Evolutionary conservation across 2,797 vertebrate species (phyloP), one percentile per base, ranked within the genome.

Genomic region (Anabacerthia variegaticeps): DNA sequence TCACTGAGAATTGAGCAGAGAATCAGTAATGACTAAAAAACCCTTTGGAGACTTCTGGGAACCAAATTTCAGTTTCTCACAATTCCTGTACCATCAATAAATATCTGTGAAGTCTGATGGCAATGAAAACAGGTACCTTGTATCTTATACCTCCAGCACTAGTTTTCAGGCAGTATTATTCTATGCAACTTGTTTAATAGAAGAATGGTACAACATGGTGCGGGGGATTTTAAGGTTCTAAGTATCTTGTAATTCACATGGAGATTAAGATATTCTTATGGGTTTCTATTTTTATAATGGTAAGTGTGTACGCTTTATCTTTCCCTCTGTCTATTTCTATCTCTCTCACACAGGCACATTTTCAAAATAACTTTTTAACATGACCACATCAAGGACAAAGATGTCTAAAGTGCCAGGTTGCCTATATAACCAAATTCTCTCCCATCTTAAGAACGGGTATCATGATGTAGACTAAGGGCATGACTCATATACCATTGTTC

Each of bases 331-430:
- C 26, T 74, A 3, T 46, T 6, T 75, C 15, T 2, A 0, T 49
- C 10, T 82, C 36, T 59, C 48, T 48, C 28, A 69, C 32, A 69
- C 3, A 74, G 14, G 68, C 2, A 30, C 2, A 3, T 63, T 77
- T 83, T 71, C 32, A 34, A 66, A 92, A n/a, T 36, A 68, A 71
- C 8, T 21, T 80, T 85, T 65, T 27, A 72, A 62, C 30, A 34
- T 32, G 22, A 92, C 27, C 44, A 78, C 85, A 81, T 54, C 44
- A 79, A 88, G 49, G 62, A 68, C 15, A 88, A 92, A 88, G 54
- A 37, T 46, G n/a, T 48, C 28, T 22, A 7, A 89, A 91, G n/a
- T 67, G 9, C 56, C 49, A 61, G 3, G 18, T 30, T 89, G 44
- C 49, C 75, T 49, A 9, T 27, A 49, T 62, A 91, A 91, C n/a